Base-by-base conservation (phyloP, 2,888 invertebrate species). In the Hemistola chrysoprasaria region DNA sequence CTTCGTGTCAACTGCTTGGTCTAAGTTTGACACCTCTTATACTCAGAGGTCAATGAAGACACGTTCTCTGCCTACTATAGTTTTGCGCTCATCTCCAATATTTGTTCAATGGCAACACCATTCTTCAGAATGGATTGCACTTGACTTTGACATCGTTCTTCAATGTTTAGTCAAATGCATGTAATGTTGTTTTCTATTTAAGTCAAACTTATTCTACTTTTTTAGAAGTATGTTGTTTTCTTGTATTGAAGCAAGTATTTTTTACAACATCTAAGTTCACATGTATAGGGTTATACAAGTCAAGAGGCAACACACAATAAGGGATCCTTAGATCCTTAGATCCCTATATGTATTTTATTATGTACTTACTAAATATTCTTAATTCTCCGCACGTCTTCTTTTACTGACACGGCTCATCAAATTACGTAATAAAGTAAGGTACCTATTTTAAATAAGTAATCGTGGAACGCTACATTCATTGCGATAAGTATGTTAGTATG, bases 21-120 rank as follows among this genome's bases (percentile, higher is more conserved):
- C 71, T 68, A 68, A 74, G 74, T 75, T 83, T 81, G 83, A 86
- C 85, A 86, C 81, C 79, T 84, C 70, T n/a, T n/a, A n/a, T n/a
- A n/a, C n/a, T 62, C 54, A 52, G 67, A 66, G 85, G 84, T 85
- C 85, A 84, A 83, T 71, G 33, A 39, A 36, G 40, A 42, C 44
- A 41, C 41, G 34, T 34, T 35, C 38, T 66, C 49, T 56, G 66
- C n/a, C n/a, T n/a, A n/a, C n/a, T n/a, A 71, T 68, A 69, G 73
- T 80, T 84, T 79, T 69, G 76, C 76, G 72, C 60, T 65, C 58
- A 65, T 53, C 52, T 69, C 62, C 66, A 71, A 73, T 83, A 73
- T 83, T 83, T 81, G 77, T 73, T 64, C 64, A 73, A 69, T 71
- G 62, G 59, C 64, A 57, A 67, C 59, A 65, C 53, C 59, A 60